Base-by-base conservation (phyloP, 2,113 vertebrate genomes). In the Oreocharis arfaki region DNA sequence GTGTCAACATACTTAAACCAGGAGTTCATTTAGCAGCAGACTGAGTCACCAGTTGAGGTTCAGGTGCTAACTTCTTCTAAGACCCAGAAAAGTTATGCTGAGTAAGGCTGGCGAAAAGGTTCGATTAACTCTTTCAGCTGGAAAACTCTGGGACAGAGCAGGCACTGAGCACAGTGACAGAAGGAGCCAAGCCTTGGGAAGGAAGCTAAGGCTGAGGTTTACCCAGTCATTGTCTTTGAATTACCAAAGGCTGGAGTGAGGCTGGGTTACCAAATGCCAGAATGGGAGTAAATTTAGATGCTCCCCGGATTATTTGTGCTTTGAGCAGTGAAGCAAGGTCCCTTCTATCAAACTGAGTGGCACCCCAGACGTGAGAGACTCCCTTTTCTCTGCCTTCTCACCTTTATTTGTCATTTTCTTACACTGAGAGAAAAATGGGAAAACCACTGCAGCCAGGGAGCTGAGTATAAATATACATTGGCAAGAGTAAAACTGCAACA, bases 121-220 rank as follows among this genome's bases (percentile, higher is more conserved):
- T 52, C 0, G 0, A 15, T 91, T 93, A 95, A 93, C 87, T 52
- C 78, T 83, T 92, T 87, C 42, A 77, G 59, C 20, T 73, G 67
- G 63, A 87, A 77, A 56, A 80, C 30, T 61, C 32, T 56, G n/a
- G 53, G 32, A n/a, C 41, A 39, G 63, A 53, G 30, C 55, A 79
- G 64, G 18, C 28, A 44, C 55, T 76, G 69, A 86, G 24, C 27
- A 22, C 26, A 61, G n/a, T 10, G 13, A 18, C 41, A 42, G 39
- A 37, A 44, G 57, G 47, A 93, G 73, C 52, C 80, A 78, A 91
- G 32, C 59, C 75, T 92, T 77, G 56, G 49, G 81, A 70, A 84
- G 75, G 46, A 91, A 89, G 42, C 27, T 67, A 35, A 83, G 63
- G 88, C 64, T 93, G 92, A 91, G 56, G 80, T 85, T 95, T 92